A percentile compares a stretch with the other conserved stretches of the same genome.
phyloP scores from a whole-genome alignment of 2,113 vertebrate genomes.

The Laticauda colubrina region DNA sequence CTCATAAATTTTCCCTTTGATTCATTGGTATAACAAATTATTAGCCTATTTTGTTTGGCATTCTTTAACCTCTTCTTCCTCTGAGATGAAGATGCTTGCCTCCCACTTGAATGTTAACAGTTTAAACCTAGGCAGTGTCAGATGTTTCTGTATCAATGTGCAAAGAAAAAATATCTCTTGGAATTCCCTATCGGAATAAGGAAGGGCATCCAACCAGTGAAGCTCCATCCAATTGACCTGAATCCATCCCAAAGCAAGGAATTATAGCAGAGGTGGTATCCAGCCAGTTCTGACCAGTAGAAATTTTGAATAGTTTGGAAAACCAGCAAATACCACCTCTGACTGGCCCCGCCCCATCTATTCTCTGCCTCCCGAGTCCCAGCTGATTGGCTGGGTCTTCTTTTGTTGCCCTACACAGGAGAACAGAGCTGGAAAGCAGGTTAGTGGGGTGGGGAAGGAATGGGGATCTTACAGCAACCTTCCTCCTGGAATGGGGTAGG shows the following conservation, averaged over 20 bases:
- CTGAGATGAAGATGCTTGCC: background rate
- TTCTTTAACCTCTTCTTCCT: background rate
- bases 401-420: too few relatives aligned
- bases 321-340: too few relatives aligned
- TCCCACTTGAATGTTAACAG: background rate
- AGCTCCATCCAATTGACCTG: background rate
- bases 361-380: too few relatives aligned
- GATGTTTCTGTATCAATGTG: background rate
- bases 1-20: background rate
- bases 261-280: background rate
- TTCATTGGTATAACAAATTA: background rate
- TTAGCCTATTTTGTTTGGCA: background rate
- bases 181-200: background rate
- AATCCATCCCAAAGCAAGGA: background rate
- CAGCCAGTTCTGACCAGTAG: too few relatives aligned
- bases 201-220: background rate
- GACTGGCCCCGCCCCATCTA: too few relatives aligned
- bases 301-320: too few relatives aligned
- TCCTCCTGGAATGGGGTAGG: too few relatives aligned
- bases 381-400: too few relatives aligned
- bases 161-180: background rate
- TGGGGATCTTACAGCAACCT: too few relatives aligned
- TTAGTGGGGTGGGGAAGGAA: too few relatives aligned
- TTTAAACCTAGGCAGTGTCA: background rate
- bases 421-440: too few relatives aligned